These are phyloP conservation scores for Aptenodytes patagonicus DNA, from an alignment of 2,113 vertebrate genomes.

Conservation along the genomic window DNA sequence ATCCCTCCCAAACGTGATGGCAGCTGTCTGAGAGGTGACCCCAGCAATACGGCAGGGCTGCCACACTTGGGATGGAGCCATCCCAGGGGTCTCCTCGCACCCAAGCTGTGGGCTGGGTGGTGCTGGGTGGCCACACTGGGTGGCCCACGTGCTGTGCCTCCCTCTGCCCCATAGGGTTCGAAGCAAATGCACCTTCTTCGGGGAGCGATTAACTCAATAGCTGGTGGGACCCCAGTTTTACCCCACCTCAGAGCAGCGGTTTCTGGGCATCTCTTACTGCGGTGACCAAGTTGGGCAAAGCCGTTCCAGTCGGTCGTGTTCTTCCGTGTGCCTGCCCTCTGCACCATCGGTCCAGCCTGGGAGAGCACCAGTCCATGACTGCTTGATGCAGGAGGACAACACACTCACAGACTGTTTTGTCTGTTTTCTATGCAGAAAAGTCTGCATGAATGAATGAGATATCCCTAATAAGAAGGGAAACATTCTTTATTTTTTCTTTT, in stretches of 20 bases:
- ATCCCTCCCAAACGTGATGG: background rate
- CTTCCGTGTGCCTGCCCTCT: background rate
- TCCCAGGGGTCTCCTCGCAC: background rate
- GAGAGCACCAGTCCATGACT: background rate
- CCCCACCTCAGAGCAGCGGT: background rate
- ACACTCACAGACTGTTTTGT: background rate
- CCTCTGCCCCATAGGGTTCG: background rate
- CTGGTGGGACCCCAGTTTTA: background rate
- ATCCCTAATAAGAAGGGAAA: background rate
- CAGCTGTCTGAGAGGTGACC: background rate
- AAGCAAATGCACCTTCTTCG: accelerated
- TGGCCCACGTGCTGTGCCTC: accelerated
- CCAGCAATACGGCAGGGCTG: background rate
- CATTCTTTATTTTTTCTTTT: background rate
- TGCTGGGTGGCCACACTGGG: accelerated
- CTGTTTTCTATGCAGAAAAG: background rate
- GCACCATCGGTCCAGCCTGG: background rate
- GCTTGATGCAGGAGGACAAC: background rate
- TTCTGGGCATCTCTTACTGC: background rate
- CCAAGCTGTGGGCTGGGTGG: background rate
- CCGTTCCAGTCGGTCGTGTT: accelerated
- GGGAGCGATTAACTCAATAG: background rate
- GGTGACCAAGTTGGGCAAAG: background rate
- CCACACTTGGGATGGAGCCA: accelerated
- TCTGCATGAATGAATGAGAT: background rate